Evolutionary conservation across 2,797 vertebrate species (phyloP), one percentile per base, ranked within the genome.

Genomic region (Pelochelys cantorii): DNA sequence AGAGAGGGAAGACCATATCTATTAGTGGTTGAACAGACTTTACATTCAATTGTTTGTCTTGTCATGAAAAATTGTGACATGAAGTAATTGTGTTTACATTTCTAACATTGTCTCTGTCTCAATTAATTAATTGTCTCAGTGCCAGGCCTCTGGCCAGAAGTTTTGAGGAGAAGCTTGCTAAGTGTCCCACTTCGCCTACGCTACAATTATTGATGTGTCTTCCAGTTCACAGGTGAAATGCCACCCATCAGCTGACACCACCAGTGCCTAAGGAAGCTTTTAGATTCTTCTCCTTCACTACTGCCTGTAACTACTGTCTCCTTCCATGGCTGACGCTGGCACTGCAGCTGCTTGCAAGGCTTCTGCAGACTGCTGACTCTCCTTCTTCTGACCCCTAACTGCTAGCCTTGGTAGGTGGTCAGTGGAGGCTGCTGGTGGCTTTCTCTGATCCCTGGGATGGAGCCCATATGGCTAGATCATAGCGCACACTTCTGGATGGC

Each of bases 91-190:
- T 22, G 17, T 55, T 60, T 56, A 6, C 65, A 48, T 15, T 11
- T 14, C 15, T 34, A 42, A 53, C 10, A 5, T 57, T 79, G 77
- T 86, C 65, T 83, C 74, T 81, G 13, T 1, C 81, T 84, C 11
- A 31, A 11, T 37, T 71, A 52, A 13, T 52, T 29, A 5, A 5
- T 31, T 52, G 68, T 52, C 48, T 31, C n/a, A 3, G 37, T 52
- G 27, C 29, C 0, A 0, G 14, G 31, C 20, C 71, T 48, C 13
- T 3, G 13, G 12, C 4, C 29, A 3, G 6, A 52, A 8, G 60
- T 34, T 27, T 6, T 8, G 1, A 5, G 42, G 37, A 77, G 27
- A 7, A 71, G 74, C 13, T 48, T 82, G 27, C 79, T 22, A 56
- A 2, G 54, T 68, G 20, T 11, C 20, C 11, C 22, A 25, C 74